Evolutionary conservation across 1,140 invertebrate species (phyloP).

Genomic region (Drosophila seguyi): DNA sequence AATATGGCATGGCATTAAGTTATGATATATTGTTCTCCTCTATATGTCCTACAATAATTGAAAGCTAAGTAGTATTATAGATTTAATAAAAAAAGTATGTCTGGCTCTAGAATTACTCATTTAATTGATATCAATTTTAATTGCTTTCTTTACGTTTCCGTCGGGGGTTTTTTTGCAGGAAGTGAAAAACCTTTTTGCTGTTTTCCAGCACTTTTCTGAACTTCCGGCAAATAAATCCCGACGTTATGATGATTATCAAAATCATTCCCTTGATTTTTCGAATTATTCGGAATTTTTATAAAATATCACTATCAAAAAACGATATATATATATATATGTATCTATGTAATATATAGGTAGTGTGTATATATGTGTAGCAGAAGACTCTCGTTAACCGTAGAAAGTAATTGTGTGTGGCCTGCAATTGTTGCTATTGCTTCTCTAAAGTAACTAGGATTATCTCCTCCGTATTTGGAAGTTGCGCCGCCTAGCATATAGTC

Average conservation of each 20-base stretch:
- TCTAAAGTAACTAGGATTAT: constrained; percentile 74
- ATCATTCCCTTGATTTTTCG: constrained; percentile 18
- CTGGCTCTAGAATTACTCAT: constrained; percentile 37
- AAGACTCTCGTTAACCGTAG: constrained; percentile 70
- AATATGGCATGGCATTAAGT: constrained; percentile 74
- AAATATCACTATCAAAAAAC: constrained; percentile 55
- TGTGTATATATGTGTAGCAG: constrained; percentile 51
- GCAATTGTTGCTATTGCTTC: constrained; percentile 72
- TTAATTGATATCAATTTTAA: constrained; percentile 43
- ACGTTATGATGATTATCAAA: constrained; percentile 4
- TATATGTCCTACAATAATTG: constrained; percentile 51
- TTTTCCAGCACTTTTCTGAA: constrained; percentile 18
- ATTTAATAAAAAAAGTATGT: constrained; percentile 51
- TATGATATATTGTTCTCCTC: constrained; percentile 63
- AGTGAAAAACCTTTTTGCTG: not conserved
- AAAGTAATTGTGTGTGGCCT: constrained; percentile 75
- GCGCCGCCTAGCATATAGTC: constrained; percentile 75
- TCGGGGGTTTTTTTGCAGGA: constrained; percentile 19
- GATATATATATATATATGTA: constrained; percentile 42
- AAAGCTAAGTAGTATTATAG: constrained; percentile 59
- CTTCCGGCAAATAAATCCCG: constrained; percentile 44
- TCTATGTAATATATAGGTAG: constrained; percentile 42
- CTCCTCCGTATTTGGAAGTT: constrained; percentile 26
- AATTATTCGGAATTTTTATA: constrained; percentile 34
- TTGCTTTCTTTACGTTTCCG: constrained; percentile 27